Evolutionary conservation across 1,140 invertebrate genomes (phyloP).

Genomic region (Formica exsecta): DNA sequence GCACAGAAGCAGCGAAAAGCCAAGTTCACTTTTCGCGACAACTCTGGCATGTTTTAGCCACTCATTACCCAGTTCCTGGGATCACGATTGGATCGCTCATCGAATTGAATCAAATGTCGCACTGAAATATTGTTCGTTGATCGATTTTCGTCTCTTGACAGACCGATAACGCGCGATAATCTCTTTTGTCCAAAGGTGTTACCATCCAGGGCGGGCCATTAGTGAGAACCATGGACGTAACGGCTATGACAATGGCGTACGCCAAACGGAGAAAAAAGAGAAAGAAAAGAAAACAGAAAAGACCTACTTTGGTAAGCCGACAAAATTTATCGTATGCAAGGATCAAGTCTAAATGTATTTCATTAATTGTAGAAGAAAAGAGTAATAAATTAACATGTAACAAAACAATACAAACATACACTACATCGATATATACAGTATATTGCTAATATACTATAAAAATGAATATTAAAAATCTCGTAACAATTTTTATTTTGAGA

Average conservation of each 20-base stretch:
- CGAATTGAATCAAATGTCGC: conserved; percentile 28
- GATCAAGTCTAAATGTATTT: background rate
- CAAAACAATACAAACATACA: too few relatives aligned
- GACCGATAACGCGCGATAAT: conserved; percentile 63
- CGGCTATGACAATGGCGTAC: conserved; percentile 72
- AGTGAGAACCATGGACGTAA: conserved; percentile 80
- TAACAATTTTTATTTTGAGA: background rate
- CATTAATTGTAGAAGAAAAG: background rate
- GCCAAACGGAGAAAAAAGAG: conserved; percentile 84
- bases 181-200: conserved; percentile 82
- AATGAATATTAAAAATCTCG: background rate
- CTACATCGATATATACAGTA: background rate
- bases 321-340: background rate
- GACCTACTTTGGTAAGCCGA: conserved; percentile 77
- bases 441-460: background rate
- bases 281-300: conserved; percentile 83
- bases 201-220: conserved; percentile 84
- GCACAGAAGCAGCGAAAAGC: conserved; percentile 44
- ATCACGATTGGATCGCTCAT: conserved; percentile 39
- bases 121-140: conserved; percentile 33
- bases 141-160: background rate
- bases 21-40: conserved; percentile 64
- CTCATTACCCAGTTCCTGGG: conserved; percentile 19
- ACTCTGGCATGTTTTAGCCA: conserved; percentile 39
- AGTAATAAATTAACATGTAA: conserved; percentile 10